Percentiles rank a stretch among this genome's conserved stretches.
Conservation (phyloP, 2,888 invertebrate species). For the Hypomecis atomaria region DNA sequence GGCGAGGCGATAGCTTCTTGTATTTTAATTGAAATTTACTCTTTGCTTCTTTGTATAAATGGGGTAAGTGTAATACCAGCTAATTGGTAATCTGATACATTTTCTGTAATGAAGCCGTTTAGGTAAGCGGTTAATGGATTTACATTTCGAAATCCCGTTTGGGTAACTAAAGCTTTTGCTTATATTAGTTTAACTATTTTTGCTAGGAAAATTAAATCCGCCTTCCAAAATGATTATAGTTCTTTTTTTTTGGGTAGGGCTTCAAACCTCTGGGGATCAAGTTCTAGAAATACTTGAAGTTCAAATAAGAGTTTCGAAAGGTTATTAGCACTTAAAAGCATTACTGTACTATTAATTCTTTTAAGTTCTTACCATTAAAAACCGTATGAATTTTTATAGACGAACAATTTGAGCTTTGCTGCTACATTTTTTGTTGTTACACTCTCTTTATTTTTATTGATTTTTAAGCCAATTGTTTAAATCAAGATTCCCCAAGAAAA, state of each 20-base stretch:
- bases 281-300: neutral
- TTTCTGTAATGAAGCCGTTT: conserved; percentile 30
- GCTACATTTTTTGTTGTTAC: no score
- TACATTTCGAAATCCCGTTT: conserved; percentile 31
- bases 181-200: conserved; percentile 12
- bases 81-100: conserved; percentile 46
- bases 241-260: neutral
- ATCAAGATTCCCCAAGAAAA: no score
- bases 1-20: conserved; percentile 45
- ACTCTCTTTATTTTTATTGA: no score
- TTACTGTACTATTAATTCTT: no score
- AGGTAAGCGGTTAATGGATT: conserved; percentile 35
- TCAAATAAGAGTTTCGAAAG: neutral
- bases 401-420: no score
- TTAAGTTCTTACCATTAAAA: no score
- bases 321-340: neutral
- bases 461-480: no score
- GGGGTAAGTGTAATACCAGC: conserved; percentile 18
- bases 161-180: conserved; percentile 13
- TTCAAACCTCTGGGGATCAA: neutral
- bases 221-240: neutral
- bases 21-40: conserved; percentile 54
- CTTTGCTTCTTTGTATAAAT: conserved; percentile 42
- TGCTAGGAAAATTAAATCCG: conserved; percentile 3
- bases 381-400: no score